Evolutionary conservation across 2,888 invertebrate genomes (phyloP).

Genomic region (Tortrix viridana): DNA sequence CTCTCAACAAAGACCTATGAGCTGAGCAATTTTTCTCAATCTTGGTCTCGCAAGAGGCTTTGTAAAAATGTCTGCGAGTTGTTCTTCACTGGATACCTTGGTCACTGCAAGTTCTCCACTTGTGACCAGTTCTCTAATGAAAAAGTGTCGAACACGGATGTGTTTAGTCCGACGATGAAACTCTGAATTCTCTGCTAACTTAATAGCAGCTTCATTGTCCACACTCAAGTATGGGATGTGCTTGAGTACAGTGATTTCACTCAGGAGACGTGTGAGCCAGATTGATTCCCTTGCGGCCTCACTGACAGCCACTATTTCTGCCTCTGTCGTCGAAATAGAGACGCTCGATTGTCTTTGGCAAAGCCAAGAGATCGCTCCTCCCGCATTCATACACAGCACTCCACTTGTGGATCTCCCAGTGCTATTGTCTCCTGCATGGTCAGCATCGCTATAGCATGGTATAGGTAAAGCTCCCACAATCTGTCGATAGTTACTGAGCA

Average conservation of each 20-base stretch:
- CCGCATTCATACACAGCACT: background rate
- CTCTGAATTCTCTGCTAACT: conserved; percentile 4
- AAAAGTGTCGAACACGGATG: no score
- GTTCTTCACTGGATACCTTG: no score
- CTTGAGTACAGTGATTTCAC: background rate
- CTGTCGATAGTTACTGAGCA: background rate
- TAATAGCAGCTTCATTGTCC: conserved; percentile 1
- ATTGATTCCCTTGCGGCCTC: background rate
- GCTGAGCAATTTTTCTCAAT: no score
- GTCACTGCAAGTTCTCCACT: no score
- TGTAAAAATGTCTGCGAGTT: no score
- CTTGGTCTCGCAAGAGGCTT: no score
- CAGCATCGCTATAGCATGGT: conserved; percentile 6
- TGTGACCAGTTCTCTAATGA: no score
- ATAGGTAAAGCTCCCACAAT: background rate
- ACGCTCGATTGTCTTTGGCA: background rate
- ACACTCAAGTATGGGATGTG: background rate
- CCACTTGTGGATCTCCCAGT: conserved; percentile 1
- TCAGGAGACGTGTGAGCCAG: background rate
- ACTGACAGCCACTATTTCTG: conserved; percentile 1
- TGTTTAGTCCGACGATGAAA: background rate
- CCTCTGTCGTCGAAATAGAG: background rate
- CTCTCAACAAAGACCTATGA: no score
- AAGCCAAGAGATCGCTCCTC: conserved; percentile 1
- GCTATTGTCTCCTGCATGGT: background rate